These are phyloP conservation scores for Hoplostethus atlanticus DNA, from an alignment of 2,797 vertebrate genomes.

Conservation along the genomic window DNA sequence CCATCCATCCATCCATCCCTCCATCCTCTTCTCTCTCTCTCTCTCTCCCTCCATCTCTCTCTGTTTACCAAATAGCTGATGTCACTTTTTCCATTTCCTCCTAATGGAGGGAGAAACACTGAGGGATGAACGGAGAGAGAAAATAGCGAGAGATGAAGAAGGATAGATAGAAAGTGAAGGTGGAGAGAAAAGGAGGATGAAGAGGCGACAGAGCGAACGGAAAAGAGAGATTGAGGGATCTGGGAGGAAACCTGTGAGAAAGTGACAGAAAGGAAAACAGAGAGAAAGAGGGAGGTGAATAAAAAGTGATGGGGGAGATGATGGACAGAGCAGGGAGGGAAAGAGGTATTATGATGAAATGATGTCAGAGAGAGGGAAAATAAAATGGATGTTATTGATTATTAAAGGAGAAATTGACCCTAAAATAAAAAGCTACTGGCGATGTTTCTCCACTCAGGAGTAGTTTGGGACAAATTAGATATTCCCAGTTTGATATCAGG, in stretches of 20 bases:
- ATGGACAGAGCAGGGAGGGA: conserved; percentile 1
- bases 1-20: conserved; percentile 55
- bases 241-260: conserved; percentile 19
- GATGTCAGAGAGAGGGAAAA: background rate
- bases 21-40: conserved; percentile 26
- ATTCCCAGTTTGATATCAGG: no score
- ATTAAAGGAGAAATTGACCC: background rate
- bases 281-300: background rate
- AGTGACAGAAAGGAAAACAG: conserved; percentile 19
- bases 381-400: background rate
- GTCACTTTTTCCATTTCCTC: conserved; percentile 82
- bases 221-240: conserved; percentile 61
- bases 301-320: background rate
- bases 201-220: conserved; percentile 56
- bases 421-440: background rate
- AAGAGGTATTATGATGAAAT: conserved; percentile 29
- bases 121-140: conserved; percentile 70
- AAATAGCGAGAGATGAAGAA: conserved; percentile 67
- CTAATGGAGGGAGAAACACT: conserved; percentile 79
- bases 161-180: conserved; percentile 67
- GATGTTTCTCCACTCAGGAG: no score
- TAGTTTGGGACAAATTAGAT: no score
- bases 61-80: conserved; percentile 80
- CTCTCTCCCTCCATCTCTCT: conserved; percentile 69
- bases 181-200: conserved; percentile 67